These are phyloP conservation scores for Achatina immaculata DNA, from an alignment of 1,140 invertebrate species.

Conservation along the genomic window DNA sequence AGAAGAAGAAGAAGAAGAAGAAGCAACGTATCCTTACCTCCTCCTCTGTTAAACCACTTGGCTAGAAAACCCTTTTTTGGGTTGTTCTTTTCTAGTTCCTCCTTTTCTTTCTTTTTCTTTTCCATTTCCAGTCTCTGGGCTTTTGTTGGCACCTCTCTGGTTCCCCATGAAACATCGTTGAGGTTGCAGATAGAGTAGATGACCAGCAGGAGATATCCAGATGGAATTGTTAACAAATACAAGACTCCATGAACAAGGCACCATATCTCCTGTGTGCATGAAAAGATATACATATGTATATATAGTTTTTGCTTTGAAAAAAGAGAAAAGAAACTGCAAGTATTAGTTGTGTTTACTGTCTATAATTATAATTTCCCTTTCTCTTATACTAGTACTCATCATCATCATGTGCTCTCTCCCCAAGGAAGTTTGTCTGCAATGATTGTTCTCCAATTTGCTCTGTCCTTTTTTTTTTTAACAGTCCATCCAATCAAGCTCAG, in stretches of 20 bases:
- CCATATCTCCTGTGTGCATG: slow-evolving; percentile 46
- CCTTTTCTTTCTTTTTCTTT: slow-evolving; percentile 49
- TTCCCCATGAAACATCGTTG: slow-evolving; percentile 67
- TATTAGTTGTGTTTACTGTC: no score
- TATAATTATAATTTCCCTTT: no score
- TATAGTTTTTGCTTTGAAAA: no score
- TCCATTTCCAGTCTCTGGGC: slow-evolving; percentile 69
- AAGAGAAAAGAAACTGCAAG: no score
- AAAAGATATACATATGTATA: no score
- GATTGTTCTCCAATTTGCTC: no score
- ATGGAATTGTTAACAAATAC: slow-evolving; percentile 67
- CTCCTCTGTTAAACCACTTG: slow-evolving; percentile 76
- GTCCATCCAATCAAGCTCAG: no score
- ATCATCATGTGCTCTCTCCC: no score
- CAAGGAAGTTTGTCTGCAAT: no score
- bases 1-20: neutral
- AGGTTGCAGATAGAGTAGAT: slow-evolving; percentile 68
- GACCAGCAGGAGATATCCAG: slow-evolving; percentile 66
- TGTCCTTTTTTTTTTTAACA: no score
- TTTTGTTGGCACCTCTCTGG: slow-evolving; percentile 59
- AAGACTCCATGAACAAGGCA: slow-evolving; percentile 62
- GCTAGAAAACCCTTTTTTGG: slow-evolving; percentile 66
- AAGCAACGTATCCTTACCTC: slow-evolving; percentile 6
- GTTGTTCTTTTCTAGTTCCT: slow-evolving; percentile 56
- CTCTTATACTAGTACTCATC: no score